Evolutionary conservation across 2,888 invertebrate species (phyloP), one percentile per base, ranked within the genome.

Genomic region (Melanargia galathea): DNA sequence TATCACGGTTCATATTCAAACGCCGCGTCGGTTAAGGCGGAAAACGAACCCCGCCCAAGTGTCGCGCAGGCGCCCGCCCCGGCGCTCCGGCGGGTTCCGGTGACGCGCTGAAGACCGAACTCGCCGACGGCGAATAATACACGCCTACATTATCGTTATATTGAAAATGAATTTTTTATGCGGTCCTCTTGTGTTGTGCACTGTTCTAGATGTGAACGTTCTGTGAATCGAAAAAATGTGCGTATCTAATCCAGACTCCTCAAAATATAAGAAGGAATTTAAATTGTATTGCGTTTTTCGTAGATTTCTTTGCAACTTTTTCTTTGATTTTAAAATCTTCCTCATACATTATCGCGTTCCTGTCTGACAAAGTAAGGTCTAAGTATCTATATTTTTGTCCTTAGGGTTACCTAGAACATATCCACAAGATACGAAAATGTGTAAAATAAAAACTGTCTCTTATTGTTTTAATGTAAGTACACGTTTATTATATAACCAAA

Each of bases 121-220:
- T 63, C 65, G 70, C 81, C 82, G 81, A 69, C 80, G 81, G 78
- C 78, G 78, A 71, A 75, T 84, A 79, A 84, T 82, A 87, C 87
- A 89, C 90, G 90, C 90, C 89, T 90, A 87, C 89, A 90, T 90
- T 87, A 90, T 89, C 89, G 82, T 90, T 85, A 90, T 83, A 84
- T 81, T 81, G 76, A 73, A 79, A 78, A 85, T 90, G 84, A 87
- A 89, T 90, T 80, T 86, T 90, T 90, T 83, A 90, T 82, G 74
- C 70, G 76, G 73, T 80, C 75, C 75, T 80, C 78, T 75, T 75
- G 80, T 81, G 77, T 79, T 80, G 76, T 81, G 79, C 66, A 65
- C 55, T 66, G 64, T 68, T 71, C 61, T 64, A 61, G 55, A 58
- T 64, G 63, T 63, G 56, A 63, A 61, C 61, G 58, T 64, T 63